These are phyloP conservation scores for Caerostris darwini DNA, from an alignment of 1,140 invertebrate species.

Conservation along the genomic window DNA sequence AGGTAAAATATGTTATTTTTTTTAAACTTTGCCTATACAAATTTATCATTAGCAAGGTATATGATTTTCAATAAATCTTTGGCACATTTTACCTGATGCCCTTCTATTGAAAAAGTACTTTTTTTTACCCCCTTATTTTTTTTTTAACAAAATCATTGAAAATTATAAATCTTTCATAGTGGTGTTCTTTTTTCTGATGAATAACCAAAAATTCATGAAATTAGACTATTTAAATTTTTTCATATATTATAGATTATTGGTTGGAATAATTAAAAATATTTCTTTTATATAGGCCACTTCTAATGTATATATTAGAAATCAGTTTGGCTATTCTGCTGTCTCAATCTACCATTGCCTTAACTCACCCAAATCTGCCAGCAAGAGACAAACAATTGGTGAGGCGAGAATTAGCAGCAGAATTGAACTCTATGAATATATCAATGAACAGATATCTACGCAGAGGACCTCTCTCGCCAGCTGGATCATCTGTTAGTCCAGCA, in stretches of 20 bases:
- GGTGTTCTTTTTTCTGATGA: no score
- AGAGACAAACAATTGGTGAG: conserved; percentile 82
- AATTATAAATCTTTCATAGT: no score
- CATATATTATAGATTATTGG: no score
- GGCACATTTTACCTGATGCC: no score
- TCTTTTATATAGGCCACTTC: conserved; percentile 28
- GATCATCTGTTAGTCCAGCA: not conserved
- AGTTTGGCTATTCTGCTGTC: conserved; percentile 81
- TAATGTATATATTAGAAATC: conserved; percentile 78
- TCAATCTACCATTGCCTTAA: conserved; percentile 81
- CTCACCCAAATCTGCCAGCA: conserved; percentile 79
- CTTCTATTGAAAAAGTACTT: no score
- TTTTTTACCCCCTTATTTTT: no score
- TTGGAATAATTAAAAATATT: no score
- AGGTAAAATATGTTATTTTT: not conserved
- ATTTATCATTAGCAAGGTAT: no score
- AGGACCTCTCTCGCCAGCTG: conserved; percentile 72
- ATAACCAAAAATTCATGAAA: no score
- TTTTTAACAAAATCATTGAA: no score
- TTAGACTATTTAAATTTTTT: no score
- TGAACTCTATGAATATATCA: conserved; percentile 79
- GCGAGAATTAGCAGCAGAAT: conserved; percentile 82
- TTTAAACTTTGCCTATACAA: not conserved
- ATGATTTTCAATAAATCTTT: no score
- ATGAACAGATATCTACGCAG: conserved; percentile 73